Evolutionary conservation across 2,888 invertebrate species (phyloP).

Genomic region (Nemapogon koenigi): DNA sequence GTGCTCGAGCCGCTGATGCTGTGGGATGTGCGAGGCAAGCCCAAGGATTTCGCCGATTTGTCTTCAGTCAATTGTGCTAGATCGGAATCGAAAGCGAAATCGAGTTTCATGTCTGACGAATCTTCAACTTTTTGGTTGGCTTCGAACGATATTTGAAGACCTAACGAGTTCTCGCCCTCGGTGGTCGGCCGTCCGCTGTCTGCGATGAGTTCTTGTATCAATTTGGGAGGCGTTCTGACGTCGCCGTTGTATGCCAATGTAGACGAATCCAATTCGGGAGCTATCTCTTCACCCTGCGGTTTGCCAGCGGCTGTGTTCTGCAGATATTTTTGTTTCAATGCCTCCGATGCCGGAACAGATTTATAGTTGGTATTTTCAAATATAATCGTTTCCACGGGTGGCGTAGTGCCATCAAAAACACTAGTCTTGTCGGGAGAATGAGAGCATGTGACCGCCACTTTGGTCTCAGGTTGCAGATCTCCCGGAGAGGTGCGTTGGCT

Average conservation of each 20-base stretch:
- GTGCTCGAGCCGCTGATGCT: conserved; percentile 71
- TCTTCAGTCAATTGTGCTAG: conserved; percentile 78
- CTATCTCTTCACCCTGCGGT: conserved; percentile 53
- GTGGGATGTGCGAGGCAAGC: conserved; percentile 66
- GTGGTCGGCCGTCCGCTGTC: conserved; percentile 37
- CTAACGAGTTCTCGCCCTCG: conserved; percentile 51
- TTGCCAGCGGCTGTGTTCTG: conserved; percentile 45
- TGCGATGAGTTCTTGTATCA: conserved; percentile 53
- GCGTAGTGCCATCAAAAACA: conserved; percentile 75
- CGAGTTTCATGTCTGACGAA: conserved; percentile 87
- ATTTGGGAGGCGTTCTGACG: conserved; percentile 41
- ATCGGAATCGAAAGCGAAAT: conserved; percentile 89
- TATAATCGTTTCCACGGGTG: conserved; percentile 86
- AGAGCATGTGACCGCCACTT: conserved; percentile 23
- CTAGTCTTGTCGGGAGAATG: conserved; percentile 55
- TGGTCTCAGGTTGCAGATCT: conserved; percentile 36
- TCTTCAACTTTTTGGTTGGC: conserved; percentile 71
- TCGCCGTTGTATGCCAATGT: conserved; percentile 47
- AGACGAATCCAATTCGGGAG: conserved; percentile 55
- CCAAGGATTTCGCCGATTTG: conserved; percentile 61
- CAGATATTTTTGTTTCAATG: conserved; percentile 70
- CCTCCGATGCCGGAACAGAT: conserved; percentile 72
- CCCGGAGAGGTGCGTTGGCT: conserved; percentile 54
- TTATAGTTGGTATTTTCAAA: conserved; percentile 93
- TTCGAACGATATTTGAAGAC: conserved; percentile 73